Percentiles rank a stretch among this genome's conserved stretches.
Conservation (phyloP, 2,113 vertebrate species). For the Clupea harengus region DNA sequence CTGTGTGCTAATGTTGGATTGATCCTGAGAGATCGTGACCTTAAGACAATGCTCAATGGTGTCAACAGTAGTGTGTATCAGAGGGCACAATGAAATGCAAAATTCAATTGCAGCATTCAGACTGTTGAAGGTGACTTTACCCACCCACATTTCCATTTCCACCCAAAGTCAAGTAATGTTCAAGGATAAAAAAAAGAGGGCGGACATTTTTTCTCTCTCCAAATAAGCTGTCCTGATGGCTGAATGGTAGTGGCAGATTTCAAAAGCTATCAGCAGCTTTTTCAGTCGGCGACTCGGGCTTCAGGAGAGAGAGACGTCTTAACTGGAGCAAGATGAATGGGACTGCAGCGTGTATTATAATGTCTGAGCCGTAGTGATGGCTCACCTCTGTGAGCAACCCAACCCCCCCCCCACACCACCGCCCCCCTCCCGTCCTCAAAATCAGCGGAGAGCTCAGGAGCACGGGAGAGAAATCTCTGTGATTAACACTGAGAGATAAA, state of each 20-base stretch:
- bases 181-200: not conserved
- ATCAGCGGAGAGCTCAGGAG: not conserved
- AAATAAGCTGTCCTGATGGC: not conserved
- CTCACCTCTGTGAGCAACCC: not conserved
- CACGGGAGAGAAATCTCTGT: slow-evolving; percentile 34
- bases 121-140: not conserved
- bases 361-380: not conserved
- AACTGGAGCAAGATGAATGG: slow-evolving; percentile 9
- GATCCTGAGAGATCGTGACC: not conserved
- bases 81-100: not conserved
- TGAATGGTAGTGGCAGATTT: slow-evolving; percentile 31
- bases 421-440: slow-evolving; percentile 18
- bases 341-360: not conserved
- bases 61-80: not conserved
- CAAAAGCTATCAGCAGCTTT: slow-evolving; percentile 54
- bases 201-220: not conserved
- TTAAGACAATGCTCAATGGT: not conserved
- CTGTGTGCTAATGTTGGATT: not conserved
- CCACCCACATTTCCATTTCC: not conserved
- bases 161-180: not conserved
- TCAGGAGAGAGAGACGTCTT: slow-evolving; percentile 12
- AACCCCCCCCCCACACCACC: not conserved
- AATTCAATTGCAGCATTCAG: not conserved
- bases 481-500: slow-evolving; percentile 55
- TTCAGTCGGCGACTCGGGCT: slow-evolving; percentile 21